These are phyloP conservation scores for Cordilura impudica DNA, from an alignment of 2,888 invertebrate species.

Conservation along the genomic window DNA sequence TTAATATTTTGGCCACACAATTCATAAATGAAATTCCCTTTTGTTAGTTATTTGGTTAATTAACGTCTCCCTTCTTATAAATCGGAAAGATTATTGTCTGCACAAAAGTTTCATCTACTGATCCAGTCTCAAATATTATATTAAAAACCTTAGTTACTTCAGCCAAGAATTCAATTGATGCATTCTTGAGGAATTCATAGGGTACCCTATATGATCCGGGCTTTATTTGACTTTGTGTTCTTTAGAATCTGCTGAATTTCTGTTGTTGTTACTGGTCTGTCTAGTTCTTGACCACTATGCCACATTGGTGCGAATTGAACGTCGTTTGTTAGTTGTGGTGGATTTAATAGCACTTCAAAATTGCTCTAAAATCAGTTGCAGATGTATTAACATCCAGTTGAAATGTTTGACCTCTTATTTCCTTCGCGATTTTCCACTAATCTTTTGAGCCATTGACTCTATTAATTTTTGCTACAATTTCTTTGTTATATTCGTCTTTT, in stretches of 20 bases:
- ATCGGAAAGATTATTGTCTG: not conserved
- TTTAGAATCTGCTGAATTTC: not conserved
- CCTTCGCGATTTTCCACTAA: not conserved
- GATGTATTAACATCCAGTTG: not conserved
- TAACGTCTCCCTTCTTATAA: not conserved
- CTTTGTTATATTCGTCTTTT: not conserved
- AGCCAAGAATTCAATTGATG: not conserved
- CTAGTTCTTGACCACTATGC: not conserved
- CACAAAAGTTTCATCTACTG: too few relatives aligned
- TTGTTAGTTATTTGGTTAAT: not conserved
- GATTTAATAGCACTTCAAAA: not conserved
- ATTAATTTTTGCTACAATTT: too few relatives aligned
- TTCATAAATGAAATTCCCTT: too few relatives aligned
- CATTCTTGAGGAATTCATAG: not conserved
- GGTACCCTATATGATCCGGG: not conserved
- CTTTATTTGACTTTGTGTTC: not conserved
- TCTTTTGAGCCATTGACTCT: too few relatives aligned
- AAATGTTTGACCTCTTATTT: not conserved
- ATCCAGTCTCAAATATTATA: not conserved
- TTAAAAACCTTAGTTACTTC: not conserved
- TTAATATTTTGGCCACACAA: not conserved
- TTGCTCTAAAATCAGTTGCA: not conserved
- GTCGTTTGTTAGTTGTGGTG: not conserved
- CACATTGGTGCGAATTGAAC: not conserved
- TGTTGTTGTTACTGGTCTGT: not conserved